phyloP scores from a whole-genome alignment of 2,888 invertebrate species.

The Rugalucina vietnamica region DNA sequence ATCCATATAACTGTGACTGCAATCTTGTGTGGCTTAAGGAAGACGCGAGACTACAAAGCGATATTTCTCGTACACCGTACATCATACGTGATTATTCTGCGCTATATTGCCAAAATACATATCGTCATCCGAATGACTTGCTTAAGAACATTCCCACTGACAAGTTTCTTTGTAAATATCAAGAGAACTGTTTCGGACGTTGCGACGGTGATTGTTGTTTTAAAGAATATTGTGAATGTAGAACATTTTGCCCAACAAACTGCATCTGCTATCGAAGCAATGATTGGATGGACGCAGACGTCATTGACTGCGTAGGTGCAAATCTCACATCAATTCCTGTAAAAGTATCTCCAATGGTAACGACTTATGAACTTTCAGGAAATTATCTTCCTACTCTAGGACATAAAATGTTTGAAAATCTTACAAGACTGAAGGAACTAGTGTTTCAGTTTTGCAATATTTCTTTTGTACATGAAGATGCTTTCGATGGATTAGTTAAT shows the following conservation, averaged over 20 bases:
- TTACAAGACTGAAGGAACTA: not conserved
- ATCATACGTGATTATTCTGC: not conserved
- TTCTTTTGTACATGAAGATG: slow-evolving; percentile 9
- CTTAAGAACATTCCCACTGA: not conserved
- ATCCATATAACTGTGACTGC: slow-evolving; percentile 3
- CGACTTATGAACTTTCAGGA: not conserved
- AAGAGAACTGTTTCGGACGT: not conserved
- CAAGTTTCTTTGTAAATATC: not conserved
- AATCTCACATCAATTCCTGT: not conserved
- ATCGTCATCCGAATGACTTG: not conserved
- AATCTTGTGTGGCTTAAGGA: not conserved
- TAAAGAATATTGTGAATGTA: not conserved
- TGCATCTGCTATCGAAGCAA: slow-evolving; percentile 3
- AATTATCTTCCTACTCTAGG: not conserved
- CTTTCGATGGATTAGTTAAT: slow-evolving; percentile 30
- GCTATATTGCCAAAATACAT: not conserved
- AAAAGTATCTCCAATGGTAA: not conserved
- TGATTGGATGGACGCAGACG: not conserved
- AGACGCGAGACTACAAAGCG: not conserved
- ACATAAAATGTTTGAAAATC: not conserved
- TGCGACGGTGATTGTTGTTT: not conserved
- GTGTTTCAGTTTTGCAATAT: not conserved
- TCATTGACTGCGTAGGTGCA: not conserved
- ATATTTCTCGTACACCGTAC: not conserved
- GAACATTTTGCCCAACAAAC: not conserved